Evolutionary conservation across 2,888 invertebrate species (phyloP).

Genomic region (Quadriops clusia): DNA sequence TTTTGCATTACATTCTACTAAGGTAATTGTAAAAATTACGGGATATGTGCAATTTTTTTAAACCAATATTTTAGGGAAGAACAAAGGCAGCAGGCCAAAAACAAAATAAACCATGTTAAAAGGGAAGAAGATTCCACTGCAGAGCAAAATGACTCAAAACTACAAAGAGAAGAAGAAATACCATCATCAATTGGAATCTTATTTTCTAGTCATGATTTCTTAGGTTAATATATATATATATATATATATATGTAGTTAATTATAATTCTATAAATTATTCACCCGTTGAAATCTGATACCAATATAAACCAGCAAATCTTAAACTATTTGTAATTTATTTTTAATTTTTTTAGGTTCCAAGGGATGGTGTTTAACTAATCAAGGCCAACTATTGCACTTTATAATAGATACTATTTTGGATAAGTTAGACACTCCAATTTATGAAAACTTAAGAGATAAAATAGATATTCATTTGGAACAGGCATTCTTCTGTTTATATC

Average conservation of each 20-base stretch:
- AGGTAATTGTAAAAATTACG: conserved; percentile 31
- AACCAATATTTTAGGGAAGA: too few species aligned
- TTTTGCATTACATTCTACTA: conserved; percentile 68
- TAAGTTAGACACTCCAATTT: conserved; percentile 51
- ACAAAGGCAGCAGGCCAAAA: conserved; percentile 50
- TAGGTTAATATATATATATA: conserved; percentile 46
- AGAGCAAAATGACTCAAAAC: conserved; percentile 16
- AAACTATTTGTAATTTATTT: neutral
- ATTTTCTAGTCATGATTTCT: conserved; percentile 73
- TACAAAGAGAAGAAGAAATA: conserved; percentile 42
- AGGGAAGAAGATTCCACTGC: conserved; percentile 25
- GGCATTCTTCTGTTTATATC: conserved; percentile 73
- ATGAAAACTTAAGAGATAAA: conserved; percentile 52
- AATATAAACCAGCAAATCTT: neutral
- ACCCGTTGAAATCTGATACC: neutral
- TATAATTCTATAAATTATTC: neutral
- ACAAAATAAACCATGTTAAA: conserved; percentile 29
- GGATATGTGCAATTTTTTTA: conserved; percentile 1
- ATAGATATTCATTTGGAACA: conserved; percentile 75
- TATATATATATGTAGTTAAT: neutral
- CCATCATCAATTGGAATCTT: conserved; percentile 65
- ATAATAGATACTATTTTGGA: conserved; percentile 65
- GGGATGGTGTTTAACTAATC: conserved; percentile 67
- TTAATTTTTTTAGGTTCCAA: conserved; percentile 37
- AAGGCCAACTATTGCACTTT: conserved; percentile 67